A percentile compares a stretch with the other conserved stretches of the same genome.
These are phyloP conservation scores for Speoplatyrhinus poulsoni DNA, from an alignment of 2,113 vertebrate species.

Conservation along the genomic window DNA sequence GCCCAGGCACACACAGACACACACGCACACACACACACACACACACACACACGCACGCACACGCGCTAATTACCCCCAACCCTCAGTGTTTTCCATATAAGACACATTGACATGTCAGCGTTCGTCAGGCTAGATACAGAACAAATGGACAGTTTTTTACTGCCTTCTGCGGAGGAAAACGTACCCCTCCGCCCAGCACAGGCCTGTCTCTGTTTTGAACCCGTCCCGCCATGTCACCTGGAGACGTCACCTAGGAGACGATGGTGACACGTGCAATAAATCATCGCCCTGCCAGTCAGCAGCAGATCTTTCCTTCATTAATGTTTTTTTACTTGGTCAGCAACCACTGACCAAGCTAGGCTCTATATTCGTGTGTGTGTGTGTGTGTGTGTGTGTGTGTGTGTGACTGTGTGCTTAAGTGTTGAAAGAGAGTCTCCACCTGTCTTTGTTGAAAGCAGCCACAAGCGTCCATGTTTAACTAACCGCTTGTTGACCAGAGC, in stretches of 20 bases:
- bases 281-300: conserved; percentile 64
- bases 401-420: conserved; percentile 20
- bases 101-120: conserved; percentile 75
- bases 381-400: conserved; percentile 18
- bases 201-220: conserved; percentile 60
- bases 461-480: no score
- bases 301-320: conserved; percentile 76
- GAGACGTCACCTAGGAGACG: conserved; percentile 69
- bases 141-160: conserved; percentile 69
- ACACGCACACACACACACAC: conserved; percentile 34
- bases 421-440: not conserved
- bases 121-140: conserved; percentile 68
- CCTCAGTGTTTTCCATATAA: conserved; percentile 66
- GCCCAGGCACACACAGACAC: conserved; percentile 58
- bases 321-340: conserved; percentile 78
- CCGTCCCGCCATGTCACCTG: conserved; percentile 48
- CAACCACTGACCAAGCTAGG: conserved; percentile 23
- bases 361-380: conserved; percentile 1
- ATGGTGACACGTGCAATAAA: conserved; percentile 76
- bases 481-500: not conserved
- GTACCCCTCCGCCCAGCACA: conserved; percentile 46
- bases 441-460: no score
- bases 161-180: conserved; percentile 65
- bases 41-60: conserved; percentile 36
- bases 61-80: conserved; percentile 68